Evolutionary conservation across 2,113 vertebrate genomes (phyloP).

Genomic region (Furnarius figulus): DNA sequence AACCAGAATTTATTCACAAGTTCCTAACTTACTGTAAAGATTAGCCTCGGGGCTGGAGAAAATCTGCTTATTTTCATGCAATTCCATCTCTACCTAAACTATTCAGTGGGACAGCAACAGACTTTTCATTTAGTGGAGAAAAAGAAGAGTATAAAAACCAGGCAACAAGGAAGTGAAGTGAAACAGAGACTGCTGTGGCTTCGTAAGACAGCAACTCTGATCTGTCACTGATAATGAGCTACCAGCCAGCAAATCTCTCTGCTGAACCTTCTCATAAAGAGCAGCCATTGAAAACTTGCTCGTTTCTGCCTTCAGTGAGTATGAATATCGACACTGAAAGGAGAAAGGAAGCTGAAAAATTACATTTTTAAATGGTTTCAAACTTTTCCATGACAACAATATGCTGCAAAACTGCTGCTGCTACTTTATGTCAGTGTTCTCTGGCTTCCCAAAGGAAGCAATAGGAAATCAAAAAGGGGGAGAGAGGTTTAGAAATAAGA

Average conservation of each 20-base stretch:
- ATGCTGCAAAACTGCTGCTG: not conserved
- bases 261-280: not conserved
- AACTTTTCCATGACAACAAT: not conserved
- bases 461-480: not conserved
- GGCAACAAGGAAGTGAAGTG: not conserved
- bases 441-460: not conserved
- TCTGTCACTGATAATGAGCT: not conserved
- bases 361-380: not conserved
- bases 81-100: not conserved
- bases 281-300: not conserved
- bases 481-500: not conserved
- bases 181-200: not conserved
- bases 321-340: not conserved
- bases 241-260: not conserved
- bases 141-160: not conserved
- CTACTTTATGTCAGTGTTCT: not conserved
- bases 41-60: conserved; percentile 1
- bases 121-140: not conserved
- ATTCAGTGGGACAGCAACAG: not conserved
- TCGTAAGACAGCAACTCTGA: not conserved
- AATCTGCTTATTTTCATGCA: not conserved
- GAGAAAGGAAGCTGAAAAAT: not conserved
- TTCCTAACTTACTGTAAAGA: not conserved
- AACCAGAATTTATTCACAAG: conserved; percentile 15
- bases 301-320: not conserved